Evolutionary conservation across 2,888 invertebrate species (phyloP), one percentile per base, ranked within the genome.

Genomic region (Ariolimax columbianus): DNA sequence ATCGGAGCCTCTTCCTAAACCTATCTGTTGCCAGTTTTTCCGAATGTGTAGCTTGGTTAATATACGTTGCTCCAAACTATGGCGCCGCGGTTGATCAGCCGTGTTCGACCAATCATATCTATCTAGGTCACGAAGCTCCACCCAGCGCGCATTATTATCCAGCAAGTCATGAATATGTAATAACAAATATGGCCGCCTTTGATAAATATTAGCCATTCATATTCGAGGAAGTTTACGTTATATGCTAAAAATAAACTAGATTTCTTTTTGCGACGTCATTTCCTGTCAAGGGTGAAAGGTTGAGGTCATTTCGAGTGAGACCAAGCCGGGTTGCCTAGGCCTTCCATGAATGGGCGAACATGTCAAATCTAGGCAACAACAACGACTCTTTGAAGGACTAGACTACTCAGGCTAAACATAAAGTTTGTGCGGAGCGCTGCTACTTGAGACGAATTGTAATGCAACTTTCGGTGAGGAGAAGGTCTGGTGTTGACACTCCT

Each of bases 151-250:
- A 66, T 47, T 73, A 80, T 81, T 68, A 80, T 78, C 40, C 68
- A 83, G 30, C 30, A 70, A 51, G 33, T 78, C 80, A 83, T 84
- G 79, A 86, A 84, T 85, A 82, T 51, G 77, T 86, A 84, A 84
- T 84, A 36, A 70, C 55, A 59, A 82, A 51, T 63, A 77, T 66
- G 38, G 77, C 43, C 36, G 80, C 43, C 17, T n/a, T 81, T 77
- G n/a, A 82, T 33, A 86, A 82, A 82, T 85, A 83, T 77, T 33
- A 72, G 72, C 87, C 87, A 87, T 78, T 87, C 83, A 83, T 75
- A 78, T 17, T 26, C 66, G 68, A 47, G 23, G n/a, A 55, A 78
- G 40, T 38, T 87, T 83, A 87, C 87, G 87, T 63, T 30, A 86
- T 81, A 51, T 85, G 81, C 87, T 84, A 87, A 87, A 87, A 87